These are phyloP conservation scores for Rhinolophus ferrumequinum DNA, from an alignment of 2,113 vertebrate species.

Conservation along the genomic window DNA sequence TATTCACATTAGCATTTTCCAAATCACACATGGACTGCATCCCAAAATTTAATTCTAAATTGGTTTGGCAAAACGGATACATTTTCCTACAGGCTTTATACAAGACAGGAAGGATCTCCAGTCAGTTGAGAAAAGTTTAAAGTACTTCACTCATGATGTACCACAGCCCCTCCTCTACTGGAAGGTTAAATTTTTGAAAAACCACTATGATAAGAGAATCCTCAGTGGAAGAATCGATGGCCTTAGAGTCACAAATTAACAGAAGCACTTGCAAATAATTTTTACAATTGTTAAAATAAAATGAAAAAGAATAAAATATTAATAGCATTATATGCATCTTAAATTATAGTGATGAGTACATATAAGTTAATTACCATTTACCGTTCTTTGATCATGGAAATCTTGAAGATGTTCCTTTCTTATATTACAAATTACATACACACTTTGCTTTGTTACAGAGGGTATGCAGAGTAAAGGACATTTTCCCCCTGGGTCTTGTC, in stretches of 20 bases:
- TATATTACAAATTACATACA: background rate
- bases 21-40: background rate
- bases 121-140: background rate
- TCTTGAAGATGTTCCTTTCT: background rate
- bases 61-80: background rate
- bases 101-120: background rate
- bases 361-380: background rate
- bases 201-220: background rate
- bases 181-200: conserved; percentile 3
- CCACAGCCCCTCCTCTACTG: background rate
- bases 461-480: background rate
- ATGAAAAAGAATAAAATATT: background rate
- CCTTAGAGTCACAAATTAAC: background rate
- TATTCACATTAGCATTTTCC: conserved; percentile 16
- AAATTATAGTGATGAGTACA: background rate
- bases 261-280: conserved; percentile 6
- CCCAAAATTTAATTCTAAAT: background rate
- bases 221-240: background rate
- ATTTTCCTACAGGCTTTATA: background rate
- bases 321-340: background rate
- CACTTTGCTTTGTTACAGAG: background rate
- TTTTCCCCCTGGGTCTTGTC: background rate
- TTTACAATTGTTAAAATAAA: conserved; percentile 10
- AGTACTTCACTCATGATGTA: conserved; percentile 23
- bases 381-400: background rate